phyloP scores from a whole-genome alignment of 1,140 invertebrate genomes.

The Holotrichia oblita region DNA sequence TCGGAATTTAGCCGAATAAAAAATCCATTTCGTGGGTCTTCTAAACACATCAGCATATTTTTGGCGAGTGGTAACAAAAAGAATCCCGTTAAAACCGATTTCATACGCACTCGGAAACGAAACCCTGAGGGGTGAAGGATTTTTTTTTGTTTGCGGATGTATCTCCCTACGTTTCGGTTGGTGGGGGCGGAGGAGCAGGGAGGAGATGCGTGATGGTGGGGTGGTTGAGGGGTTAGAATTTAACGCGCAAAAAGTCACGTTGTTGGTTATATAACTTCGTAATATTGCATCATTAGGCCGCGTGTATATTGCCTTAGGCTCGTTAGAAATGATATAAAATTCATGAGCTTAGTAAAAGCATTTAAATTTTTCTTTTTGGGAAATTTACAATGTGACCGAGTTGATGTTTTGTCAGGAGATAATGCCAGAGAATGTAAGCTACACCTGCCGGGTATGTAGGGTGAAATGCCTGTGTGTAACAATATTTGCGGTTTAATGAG shows the following conservation, averaged over 20 bases:
- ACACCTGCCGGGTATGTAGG: too few species aligned
- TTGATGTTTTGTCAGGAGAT: too few species aligned
- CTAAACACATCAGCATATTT: constrained; percentile 8
- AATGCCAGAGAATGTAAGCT: too few species aligned
- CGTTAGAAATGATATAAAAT: background rate
- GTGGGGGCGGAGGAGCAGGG: too few species aligned
- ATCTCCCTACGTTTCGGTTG: background rate
- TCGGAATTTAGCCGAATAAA: background rate
- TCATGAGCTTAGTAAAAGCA: background rate
- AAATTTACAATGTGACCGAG: background rate
- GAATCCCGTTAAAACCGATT: background rate
- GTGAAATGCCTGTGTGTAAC: too few species aligned
- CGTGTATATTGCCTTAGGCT: background rate
- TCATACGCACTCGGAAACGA: background rate
- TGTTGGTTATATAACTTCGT: background rate
- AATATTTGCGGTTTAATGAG: too few species aligned
- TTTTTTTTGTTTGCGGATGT: background rate
- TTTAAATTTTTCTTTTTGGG: background rate
- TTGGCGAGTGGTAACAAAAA: constrained; percentile 3
- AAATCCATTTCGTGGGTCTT: background rate
- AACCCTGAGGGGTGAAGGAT: background rate
- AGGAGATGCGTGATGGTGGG: too few species aligned
- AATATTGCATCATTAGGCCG: background rate
- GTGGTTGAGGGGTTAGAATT: background rate
- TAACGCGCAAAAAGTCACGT: constrained; percentile 1